These are phyloP conservation scores for Shargacucullia verbasci DNA, from an alignment of 2,888 invertebrate species.

Conservation along the genomic window DNA sequence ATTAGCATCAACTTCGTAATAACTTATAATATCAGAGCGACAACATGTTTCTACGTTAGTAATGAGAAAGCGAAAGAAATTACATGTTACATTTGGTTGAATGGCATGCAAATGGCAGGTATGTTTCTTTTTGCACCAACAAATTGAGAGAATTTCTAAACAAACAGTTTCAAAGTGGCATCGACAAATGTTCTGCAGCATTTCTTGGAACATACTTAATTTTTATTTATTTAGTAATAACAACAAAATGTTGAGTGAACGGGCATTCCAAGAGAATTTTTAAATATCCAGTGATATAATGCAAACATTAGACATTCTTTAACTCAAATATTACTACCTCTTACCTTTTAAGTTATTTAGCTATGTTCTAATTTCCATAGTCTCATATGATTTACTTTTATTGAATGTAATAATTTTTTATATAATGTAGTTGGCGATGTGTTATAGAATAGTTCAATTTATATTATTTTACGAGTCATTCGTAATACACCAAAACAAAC, in stretches of 20 bases:
- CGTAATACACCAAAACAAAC: constrained; percentile 14
- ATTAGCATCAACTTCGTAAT: constrained; percentile 3
- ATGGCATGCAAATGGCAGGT: constrained; percentile 57
- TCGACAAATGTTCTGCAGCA: constrained; percentile 15
- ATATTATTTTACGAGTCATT: background rate
- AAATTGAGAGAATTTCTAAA: constrained; percentile 62
- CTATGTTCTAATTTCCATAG: too few species aligned
- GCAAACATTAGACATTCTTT: too few species aligned
- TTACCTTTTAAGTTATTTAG: too few species aligned
- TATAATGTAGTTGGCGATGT: background rate
- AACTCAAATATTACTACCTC: too few species aligned
- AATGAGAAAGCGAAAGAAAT: constrained; percentile 65
- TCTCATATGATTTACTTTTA: too few species aligned
- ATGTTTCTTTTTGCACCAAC: constrained; percentile 51
- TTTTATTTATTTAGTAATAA: background rate
- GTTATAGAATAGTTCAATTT: background rate
- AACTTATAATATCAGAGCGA: constrained; percentile 24
- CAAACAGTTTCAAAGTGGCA: constrained; percentile 50
- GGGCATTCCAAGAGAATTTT: too few species aligned
- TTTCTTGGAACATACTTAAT: constrained; percentile 1
- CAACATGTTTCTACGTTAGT: constrained; percentile 50
- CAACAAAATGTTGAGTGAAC: too few species aligned
- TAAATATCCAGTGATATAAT: too few species aligned
- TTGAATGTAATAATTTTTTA: too few species aligned
- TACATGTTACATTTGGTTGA: constrained; percentile 61